phyloP scores from a whole-genome alignment of 2,113 vertebrate genomes.

The Crotalus viridis region DNA sequence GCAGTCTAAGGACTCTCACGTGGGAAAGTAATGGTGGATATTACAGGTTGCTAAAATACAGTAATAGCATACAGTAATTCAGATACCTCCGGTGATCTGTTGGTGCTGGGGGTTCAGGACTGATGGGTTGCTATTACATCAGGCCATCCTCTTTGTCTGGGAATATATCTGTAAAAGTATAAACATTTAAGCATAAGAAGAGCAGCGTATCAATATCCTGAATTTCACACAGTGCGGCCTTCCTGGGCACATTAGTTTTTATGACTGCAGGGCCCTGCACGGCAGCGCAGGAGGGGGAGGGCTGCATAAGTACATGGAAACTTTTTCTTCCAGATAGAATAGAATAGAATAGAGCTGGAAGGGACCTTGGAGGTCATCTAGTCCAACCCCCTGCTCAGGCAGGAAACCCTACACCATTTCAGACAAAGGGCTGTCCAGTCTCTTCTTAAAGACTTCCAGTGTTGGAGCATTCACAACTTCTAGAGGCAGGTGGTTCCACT shows the following conservation, averaged over 20 bases:
- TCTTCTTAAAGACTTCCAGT: no score
- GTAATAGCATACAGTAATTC: constrained; percentile 67
- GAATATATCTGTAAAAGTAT: constrained; percentile 55
- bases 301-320: not conserved
- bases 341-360: no score
- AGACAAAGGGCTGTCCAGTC: no score
- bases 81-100: constrained; percentile 55
- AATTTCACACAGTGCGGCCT: fast-evolving
- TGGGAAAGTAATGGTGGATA: constrained; percentile 67
- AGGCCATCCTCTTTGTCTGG: constrained; percentile 46
- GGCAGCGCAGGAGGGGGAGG: not conserved
- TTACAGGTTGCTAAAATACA: constrained; percentile 69
- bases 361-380: no score
- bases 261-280: fast-evolving
- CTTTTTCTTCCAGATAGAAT: not conserved
- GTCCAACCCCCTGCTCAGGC: no score
- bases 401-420: no score
- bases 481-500: no score
- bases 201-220: constrained; percentile 37
- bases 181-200: constrained; percentile 48
- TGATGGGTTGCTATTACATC: constrained; percentile 56
- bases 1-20: constrained; percentile 61
- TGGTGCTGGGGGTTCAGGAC: constrained; percentile 32
- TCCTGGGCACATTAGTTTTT: constrained; percentile 23
- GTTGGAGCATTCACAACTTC: no score